Percentiles rank a stretch among this genome's conserved stretches.
These are phyloP conservation scores for Oophaga sylvatica DNA, from an alignment of 2,797 vertebrate species.

Conservation along the genomic window DNA sequence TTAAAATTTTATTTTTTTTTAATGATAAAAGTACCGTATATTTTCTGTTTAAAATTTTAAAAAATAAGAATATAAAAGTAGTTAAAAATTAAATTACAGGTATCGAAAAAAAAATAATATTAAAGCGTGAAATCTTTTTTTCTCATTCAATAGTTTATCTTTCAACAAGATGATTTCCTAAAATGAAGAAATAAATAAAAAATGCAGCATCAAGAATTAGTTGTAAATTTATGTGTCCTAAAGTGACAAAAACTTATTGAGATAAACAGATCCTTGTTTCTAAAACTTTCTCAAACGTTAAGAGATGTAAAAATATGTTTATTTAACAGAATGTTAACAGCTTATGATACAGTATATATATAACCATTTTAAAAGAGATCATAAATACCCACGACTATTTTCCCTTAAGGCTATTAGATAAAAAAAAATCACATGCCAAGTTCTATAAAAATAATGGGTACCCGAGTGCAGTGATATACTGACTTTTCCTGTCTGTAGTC, in stretches of 20 bases:
- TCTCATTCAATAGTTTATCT: background rate
- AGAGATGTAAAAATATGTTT: too few species aligned
- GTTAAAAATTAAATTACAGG: too few species aligned
- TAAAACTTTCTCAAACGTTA: too few species aligned
- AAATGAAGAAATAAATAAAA: background rate
- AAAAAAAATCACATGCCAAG: constrained; percentile 70
- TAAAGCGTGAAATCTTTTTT: too few species aligned
- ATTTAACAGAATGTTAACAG: background rate
- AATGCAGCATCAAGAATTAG: background rate
- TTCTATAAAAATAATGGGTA: constrained; percentile 66
- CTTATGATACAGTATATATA: constrained; percentile 31
- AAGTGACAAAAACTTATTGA: too few species aligned
- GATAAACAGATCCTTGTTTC: too few species aligned
- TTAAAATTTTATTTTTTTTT: too few species aligned
- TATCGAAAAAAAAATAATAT: too few species aligned
- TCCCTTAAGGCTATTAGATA: constrained; percentile 66
- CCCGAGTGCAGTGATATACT: constrained; percentile 64
- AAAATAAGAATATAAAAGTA: too few species aligned
- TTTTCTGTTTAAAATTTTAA: too few species aligned
- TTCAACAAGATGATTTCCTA: background rate
- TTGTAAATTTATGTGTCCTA: too few species aligned
- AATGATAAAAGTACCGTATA: too few species aligned
- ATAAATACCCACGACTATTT: constrained; percentile 63
- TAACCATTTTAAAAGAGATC: constrained; percentile 44
- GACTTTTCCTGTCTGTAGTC: constrained; percentile 64